These are phyloP conservation scores for Coregonus ussuriensis DNA, from an alignment of 2,797 vertebrate genomes.

Conservation along the genomic window DNA sequence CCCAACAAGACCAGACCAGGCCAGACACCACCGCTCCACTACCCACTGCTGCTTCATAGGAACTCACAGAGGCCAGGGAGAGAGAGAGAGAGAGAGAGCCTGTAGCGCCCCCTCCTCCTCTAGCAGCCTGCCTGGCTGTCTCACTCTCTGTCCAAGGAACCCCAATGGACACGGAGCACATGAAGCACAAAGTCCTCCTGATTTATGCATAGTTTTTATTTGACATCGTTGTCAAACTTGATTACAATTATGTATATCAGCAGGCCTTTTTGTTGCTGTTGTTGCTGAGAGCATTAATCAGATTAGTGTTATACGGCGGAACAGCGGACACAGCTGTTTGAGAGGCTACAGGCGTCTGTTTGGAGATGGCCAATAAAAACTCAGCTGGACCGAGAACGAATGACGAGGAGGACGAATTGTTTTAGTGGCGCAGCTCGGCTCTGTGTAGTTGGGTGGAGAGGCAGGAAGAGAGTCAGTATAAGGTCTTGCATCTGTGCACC, in stretches of 20 bases:
- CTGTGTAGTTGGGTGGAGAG: not conserved
- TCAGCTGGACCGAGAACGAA: slow-evolving; percentile 49
- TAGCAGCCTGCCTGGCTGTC: slow-evolving; percentile 16
- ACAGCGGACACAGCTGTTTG: slow-evolving; percentile 71
- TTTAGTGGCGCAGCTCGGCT: slow-evolving; percentile 40
- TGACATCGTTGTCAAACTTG: slow-evolving; percentile 67
- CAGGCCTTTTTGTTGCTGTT: slow-evolving; percentile 50
- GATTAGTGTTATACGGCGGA: slow-evolving; percentile 67
- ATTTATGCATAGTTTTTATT: slow-evolving; percentile 61
- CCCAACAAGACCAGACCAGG: not conserved
- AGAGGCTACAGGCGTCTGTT: slow-evolving; percentile 66
- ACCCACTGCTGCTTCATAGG: slow-evolving; percentile 45
- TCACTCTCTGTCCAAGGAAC: slow-evolving; percentile 8
- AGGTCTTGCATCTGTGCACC: slow-evolving; percentile 19
- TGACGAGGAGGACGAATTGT: slow-evolving; percentile 30
- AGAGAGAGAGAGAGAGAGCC: no score
- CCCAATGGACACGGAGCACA: slow-evolving; percentile 31
- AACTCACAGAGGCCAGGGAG: slow-evolving; percentile 24
- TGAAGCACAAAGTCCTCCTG: slow-evolving; percentile 27
- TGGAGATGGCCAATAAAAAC: slow-evolving; percentile 51
- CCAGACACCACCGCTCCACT: slow-evolving; percentile 43
- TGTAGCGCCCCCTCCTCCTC: not conserved
- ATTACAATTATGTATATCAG: slow-evolving; percentile 75
- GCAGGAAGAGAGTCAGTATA: not conserved
- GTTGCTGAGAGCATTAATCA: slow-evolving; percentile 70